phyloP scores from a whole-genome alignment of 2,888 invertebrate genomes.

The Brachynemurus nebulosus region DNA sequence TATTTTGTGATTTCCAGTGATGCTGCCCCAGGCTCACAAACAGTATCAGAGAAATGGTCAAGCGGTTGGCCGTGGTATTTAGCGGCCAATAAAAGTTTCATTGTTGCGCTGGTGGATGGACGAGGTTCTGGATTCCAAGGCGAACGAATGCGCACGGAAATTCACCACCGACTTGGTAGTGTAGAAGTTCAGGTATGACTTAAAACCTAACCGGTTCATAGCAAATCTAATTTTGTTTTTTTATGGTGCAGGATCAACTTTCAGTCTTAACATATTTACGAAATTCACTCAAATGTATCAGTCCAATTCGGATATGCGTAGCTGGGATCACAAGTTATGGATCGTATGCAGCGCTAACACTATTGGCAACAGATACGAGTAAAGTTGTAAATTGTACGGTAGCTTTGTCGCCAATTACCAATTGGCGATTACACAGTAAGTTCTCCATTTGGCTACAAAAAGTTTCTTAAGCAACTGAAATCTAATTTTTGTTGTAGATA shows the following conservation, averaged over 20 bases:
- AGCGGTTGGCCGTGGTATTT: constrained; percentile 78
- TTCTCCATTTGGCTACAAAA: constrained; percentile 13
- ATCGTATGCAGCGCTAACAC: constrained; percentile 69
- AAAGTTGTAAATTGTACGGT: constrained; percentile 74
- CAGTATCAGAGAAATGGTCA: constrained; percentile 67
- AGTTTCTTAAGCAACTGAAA: constrained; percentile 1
- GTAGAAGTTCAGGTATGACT: constrained; percentile 37
- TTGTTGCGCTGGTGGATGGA: constrained; percentile 81
- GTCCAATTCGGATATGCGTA: constrained; percentile 64
- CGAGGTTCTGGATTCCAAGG: constrained; percentile 78
- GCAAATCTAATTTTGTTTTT: neutral
- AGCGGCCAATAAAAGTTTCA: constrained; percentile 65
- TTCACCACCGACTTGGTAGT: constrained; percentile 48
- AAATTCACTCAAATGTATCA: constrained; percentile 68
- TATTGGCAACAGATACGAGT: constrained; percentile 60
- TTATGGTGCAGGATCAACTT: constrained; percentile 37
- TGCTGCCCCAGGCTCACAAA: constrained; percentile 69
- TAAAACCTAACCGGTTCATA: neutral
- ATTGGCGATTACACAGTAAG: constrained; percentile 66
- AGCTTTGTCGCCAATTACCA: constrained; percentile 75
- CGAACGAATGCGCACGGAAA: constrained; percentile 53
- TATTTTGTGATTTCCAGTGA: constrained; percentile 37
- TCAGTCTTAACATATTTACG: constrained; percentile 51
- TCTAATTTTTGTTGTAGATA: constrained; percentile 40
- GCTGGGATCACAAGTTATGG: constrained; percentile 80